Evolutionary conservation across 2,113 vertebrate genomes (phyloP), one percentile per base, ranked within the genome.

Genomic region (Mellivora capensis): DNA sequence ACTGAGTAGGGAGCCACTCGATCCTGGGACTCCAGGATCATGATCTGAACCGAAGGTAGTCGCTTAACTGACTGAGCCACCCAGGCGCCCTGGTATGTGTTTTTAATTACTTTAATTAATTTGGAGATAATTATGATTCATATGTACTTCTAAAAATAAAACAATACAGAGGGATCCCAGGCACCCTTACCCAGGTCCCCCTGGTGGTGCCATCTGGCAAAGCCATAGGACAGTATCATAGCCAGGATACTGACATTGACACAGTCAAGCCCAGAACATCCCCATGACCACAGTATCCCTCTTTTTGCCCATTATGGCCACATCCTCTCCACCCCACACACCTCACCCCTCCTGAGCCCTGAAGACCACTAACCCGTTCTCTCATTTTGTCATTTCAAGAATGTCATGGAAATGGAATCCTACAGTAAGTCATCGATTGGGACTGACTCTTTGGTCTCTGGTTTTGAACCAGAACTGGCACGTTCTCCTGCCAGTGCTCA

Each of bases 311-410:
- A 8, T 44, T 39, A 10, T 27, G 42, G 52, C 29, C n/a, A 25
- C 18, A 2, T 20, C n/a, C 49, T 2, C 7, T 20, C n/a, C 59
- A 3, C 7, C 23, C 39, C 14, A 13, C 42, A 14, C 7, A 2
- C 15, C 31, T 2, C 8, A 29, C 21, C 34, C 34, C 76, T 6
- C 21, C 79, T 7, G 3, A 29, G 4, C 42, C 64, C 77, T 59
- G 31, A 49, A 20, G 6, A 8, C 17, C 76, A 13, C 15, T 13
- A 6, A 49, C 61, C 90, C 49, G 4, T 52, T 74, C 49, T 62
- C 52, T 39, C 3, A 13, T 27, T 52, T 12, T 85, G 71, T 84
- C 77, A 27, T 37, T 25, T 87, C 34, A 52, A 37, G 39, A 49
- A 20, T 9, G 34, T 31, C 21, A 1, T 27, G 15, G 64, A 67